Conservation (phyloP, 2,797 vertebrate genomes). For the Pangasius macronema region DNA sequence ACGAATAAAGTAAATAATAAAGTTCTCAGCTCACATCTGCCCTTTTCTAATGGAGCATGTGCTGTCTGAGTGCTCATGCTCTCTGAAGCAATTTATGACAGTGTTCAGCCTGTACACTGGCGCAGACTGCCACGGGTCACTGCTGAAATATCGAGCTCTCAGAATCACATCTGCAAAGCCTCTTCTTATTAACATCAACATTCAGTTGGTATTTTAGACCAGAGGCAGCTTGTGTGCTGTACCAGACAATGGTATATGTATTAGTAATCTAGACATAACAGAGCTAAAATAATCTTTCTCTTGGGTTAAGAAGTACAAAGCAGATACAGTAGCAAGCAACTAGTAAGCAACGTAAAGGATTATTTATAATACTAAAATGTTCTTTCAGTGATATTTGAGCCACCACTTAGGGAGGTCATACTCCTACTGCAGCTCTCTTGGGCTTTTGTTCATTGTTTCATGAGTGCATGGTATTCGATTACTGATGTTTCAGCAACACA, state of each 20-base stretch:
- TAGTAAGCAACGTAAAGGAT: background rate
- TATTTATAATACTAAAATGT: background rate
- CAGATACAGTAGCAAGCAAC: background rate
- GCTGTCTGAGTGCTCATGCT: background rate
- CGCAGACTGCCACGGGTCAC: constrained; percentile 23
- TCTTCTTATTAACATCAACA: constrained; percentile 46
- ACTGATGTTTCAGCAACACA: background rate
- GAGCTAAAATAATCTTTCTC: background rate
- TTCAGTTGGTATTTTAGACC: constrained; percentile 13
- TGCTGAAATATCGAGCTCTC: constrained; percentile 38
- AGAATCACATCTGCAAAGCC: constrained; percentile 11
- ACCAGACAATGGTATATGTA: background rate
- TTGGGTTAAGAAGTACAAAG: background rate
- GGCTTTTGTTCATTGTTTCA: constrained; percentile 7
- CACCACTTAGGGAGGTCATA: background rate
- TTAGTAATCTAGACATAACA: background rate
- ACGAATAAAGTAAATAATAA: background rate
- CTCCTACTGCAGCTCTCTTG: background rate
- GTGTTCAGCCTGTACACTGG: background rate
- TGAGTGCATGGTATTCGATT: background rate
- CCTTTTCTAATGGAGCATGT: constrained; percentile 19
- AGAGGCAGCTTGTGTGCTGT: constrained; percentile 15
- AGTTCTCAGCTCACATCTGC: constrained; percentile 10
- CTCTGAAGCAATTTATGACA: background rate
- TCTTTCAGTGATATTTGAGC: constrained; percentile 2